Evolutionary conservation across 2,888 invertebrate genomes (phyloP).

Genomic region (Phortica magna): DNA sequence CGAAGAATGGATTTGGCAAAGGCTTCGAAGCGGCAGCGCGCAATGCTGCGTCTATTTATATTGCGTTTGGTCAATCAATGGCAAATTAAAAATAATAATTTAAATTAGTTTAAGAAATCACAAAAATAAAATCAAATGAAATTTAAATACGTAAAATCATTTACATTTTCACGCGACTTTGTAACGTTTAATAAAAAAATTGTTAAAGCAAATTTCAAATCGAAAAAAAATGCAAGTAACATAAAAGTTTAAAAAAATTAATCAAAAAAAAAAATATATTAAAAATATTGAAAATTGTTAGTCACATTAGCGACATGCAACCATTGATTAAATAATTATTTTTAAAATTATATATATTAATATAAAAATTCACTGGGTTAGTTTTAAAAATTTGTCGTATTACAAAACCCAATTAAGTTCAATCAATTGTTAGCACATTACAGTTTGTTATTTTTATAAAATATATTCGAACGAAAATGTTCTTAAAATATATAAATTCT

Average conservation of each 20-base stretch:
- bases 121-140: slow-evolving; percentile 42
- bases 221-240: background rate
- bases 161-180: slow-evolving; percentile 17
- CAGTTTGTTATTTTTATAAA: background rate
- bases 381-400: slow-evolving; percentile 4
- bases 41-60: slow-evolving; percentile 49
- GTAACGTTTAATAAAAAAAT: slow-evolving; percentile 31
- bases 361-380: background rate
- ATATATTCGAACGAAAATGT: background rate
- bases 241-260: slow-evolving; percentile 5
- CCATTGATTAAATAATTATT: slow-evolving; percentile 6
- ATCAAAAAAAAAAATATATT: background rate
- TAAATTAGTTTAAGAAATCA: slow-evolving; percentile 43
- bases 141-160: slow-evolving; percentile 37
- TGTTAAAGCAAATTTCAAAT: slow-evolving; percentile 20
- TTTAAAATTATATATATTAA: background rate
- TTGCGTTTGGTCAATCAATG: slow-evolving; percentile 34
- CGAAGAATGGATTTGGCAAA: slow-evolving; percentile 77
- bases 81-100: slow-evolving; percentile 32
- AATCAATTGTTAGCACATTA: slow-evolving; percentile 7
- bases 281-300: slow-evolving; percentile 10
- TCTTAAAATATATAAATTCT: background rate
- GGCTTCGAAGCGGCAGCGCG: slow-evolving; percentile 57
- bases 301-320: slow-evolving; percentile 5
- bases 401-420: slow-evolving; percentile 3